These are phyloP conservation scores for Pyrocoelia pectoralis DNA, from an alignment of 2,888 invertebrate species.

Conservation along the genomic window DNA sequence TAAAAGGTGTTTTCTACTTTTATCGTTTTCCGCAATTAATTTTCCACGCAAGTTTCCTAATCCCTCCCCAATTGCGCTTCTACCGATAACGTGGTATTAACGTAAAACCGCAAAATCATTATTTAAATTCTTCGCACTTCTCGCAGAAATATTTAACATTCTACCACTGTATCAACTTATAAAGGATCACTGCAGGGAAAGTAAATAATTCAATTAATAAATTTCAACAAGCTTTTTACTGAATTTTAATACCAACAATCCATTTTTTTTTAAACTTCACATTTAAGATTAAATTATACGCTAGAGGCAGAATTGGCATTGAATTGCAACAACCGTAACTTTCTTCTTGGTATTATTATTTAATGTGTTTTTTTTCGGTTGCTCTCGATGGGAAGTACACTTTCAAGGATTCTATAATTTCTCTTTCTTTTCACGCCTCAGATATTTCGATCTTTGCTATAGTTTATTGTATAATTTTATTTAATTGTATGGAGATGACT, in stretches of 20 bases:
- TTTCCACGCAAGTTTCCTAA: too few species aligned
- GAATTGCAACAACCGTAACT: not conserved
- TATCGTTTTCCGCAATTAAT: too few species aligned
- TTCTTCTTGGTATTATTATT: not conserved
- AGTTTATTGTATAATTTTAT: not conserved
- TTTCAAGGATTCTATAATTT: slow-evolving; percentile 5
- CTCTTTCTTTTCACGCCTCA: slow-evolving; percentile 8
- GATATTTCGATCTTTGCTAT: not conserved
- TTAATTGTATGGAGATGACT: too few species aligned
- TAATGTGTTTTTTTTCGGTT: not conserved
- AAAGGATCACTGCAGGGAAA: not conserved
- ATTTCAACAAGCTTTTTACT: not conserved
- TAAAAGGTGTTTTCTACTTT: too few species aligned
- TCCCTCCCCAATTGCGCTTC: too few species aligned
- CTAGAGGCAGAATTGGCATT: not conserved
- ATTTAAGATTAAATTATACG: not conserved
- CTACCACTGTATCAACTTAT: not conserved
- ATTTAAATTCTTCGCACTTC: too few species aligned
- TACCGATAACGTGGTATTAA: too few species aligned
- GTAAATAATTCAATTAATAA: not conserved
- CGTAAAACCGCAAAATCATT: too few species aligned
- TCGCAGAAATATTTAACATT: not conserved
- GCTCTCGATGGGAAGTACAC: not conserved
- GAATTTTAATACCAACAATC: not conserved
- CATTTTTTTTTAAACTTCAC: not conserved